phyloP scores from a whole-genome alignment of 2,113 vertebrate species.

The Indicator indicator region DNA sequence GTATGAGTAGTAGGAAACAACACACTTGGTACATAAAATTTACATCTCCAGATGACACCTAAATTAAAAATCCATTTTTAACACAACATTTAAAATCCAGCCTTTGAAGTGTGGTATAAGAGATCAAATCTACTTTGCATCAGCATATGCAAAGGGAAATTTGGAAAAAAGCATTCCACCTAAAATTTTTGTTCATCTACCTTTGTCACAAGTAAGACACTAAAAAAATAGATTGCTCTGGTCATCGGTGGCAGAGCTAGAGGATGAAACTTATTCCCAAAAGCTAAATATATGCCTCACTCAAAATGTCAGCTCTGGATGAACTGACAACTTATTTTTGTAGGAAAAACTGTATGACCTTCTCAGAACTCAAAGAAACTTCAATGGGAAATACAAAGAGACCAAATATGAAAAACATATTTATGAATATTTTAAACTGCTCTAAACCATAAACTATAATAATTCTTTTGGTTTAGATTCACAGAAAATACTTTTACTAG shows the following conservation, averaged over 20 bases:
- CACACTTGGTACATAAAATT: not conserved
- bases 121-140: not conserved
- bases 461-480: not conserved
- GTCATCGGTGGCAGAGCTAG: not conserved
- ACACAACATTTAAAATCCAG: not conserved
- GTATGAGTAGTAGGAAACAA: not conserved
- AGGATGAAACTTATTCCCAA: not conserved
- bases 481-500: not conserved
- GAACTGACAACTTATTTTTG: not conserved
- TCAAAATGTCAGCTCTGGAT: not conserved
- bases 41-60: not conserved
- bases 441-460: not conserved
- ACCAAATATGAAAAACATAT: not conserved
- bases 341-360: not conserved
- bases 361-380: not conserved
- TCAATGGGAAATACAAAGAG: not conserved
- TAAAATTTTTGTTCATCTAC: not conserved
- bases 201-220: no score
- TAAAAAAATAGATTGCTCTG: not conserved
- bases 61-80: not conserved
- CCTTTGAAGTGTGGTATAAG: not conserved
- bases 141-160: not conserved
- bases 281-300: not conserved
- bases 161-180: not conserved
- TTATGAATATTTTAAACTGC: not conserved